These are phyloP conservation scores for Dryocosmus kuriphilus DNA, from an alignment of 2,888 invertebrate species.

Conservation along the genomic window DNA sequence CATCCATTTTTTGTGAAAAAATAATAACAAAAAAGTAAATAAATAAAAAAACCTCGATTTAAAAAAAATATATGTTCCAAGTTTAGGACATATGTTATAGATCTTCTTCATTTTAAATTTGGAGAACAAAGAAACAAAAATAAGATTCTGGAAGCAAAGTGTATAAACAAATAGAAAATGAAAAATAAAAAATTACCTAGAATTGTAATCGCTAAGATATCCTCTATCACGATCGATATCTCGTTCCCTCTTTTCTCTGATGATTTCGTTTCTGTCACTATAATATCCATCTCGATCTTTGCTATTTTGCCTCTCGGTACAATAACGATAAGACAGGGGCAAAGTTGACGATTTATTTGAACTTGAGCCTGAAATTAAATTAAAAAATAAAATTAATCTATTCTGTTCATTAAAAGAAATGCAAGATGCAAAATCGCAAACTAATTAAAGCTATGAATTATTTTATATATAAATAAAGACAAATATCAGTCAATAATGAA, in stretches of 20 bases:
- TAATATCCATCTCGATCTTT: conserved; percentile 91
- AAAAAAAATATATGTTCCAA: too few relatives aligned
- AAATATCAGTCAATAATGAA: too few relatives aligned
- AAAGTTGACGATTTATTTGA: conserved; percentile 91
- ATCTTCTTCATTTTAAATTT: too few relatives aligned
- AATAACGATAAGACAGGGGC: conserved; percentile 87
- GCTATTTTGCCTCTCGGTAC: conserved; percentile 80
- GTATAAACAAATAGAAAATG: too few relatives aligned
- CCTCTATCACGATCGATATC: conserved; percentile 84
- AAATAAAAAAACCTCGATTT: background rate
- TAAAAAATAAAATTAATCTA: background rate
- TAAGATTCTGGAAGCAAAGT: too few relatives aligned
- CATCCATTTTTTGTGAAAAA: background rate
- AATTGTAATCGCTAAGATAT: conserved; percentile 89
- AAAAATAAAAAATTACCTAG: conserved; percentile 79
- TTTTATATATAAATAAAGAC: too few relatives aligned
- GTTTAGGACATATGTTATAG: too few relatives aligned
- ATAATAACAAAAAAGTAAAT: conserved; percentile 4
- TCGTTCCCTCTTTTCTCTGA: conserved; percentile 85
- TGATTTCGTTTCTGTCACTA: conserved; percentile 92
- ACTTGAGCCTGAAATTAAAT: conserved; percentile 80
- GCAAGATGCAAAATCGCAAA: background rate
- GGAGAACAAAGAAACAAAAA: too few relatives aligned
- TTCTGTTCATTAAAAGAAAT: background rate
- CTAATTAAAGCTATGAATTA: too few relatives aligned